These are phyloP conservation scores for Acrocyrtus sp. DNA, from an alignment of 2,888 invertebrate species.

Conservation along the genomic window DNA sequence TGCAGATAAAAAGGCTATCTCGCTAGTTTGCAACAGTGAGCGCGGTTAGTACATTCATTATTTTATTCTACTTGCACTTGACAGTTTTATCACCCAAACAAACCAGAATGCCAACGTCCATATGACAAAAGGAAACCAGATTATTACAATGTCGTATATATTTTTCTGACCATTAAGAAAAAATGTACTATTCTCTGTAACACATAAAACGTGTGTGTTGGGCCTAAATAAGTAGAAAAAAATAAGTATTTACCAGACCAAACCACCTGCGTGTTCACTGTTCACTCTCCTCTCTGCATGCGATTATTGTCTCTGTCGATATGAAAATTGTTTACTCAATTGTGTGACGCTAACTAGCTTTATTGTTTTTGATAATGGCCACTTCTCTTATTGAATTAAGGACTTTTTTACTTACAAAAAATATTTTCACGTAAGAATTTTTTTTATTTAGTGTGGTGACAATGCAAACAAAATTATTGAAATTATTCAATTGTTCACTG, in stretches of 20 bases:
- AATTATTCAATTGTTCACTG: too few species aligned
- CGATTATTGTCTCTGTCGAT: constrained; percentile 9
- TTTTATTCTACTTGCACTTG: constrained; percentile 12
- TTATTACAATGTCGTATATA: constrained; percentile 19
- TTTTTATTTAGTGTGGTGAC: too few species aligned
- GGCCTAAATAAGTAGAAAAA: too few species aligned
- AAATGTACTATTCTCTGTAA: too few species aligned
- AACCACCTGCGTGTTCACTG: constrained; percentile 22
- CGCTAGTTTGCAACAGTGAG: not conserved
- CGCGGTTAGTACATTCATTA: constrained; percentile 25
- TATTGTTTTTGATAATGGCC: constrained; percentile 19
- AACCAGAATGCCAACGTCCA: constrained; percentile 26
- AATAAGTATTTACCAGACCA: too few species aligned
- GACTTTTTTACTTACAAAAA: too few species aligned
- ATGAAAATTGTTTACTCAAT: constrained; percentile 13
- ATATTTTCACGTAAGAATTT: too few species aligned
- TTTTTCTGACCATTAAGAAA: constrained; percentile 27
- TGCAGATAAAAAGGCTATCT: too few species aligned
- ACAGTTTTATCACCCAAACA: constrained; percentile 36
- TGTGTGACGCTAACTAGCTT: constrained; percentile 15
- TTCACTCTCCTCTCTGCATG: not conserved
- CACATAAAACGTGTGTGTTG: too few species aligned
- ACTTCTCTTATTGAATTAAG: not conserved
- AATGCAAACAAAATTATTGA: too few species aligned
- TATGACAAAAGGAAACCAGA: constrained; percentile 37